Evolutionary conservation across 2,888 invertebrate genomes (phyloP), one percentile per base, ranked within the genome.

Genomic region (Parascotia fuliginaria): DNA sequence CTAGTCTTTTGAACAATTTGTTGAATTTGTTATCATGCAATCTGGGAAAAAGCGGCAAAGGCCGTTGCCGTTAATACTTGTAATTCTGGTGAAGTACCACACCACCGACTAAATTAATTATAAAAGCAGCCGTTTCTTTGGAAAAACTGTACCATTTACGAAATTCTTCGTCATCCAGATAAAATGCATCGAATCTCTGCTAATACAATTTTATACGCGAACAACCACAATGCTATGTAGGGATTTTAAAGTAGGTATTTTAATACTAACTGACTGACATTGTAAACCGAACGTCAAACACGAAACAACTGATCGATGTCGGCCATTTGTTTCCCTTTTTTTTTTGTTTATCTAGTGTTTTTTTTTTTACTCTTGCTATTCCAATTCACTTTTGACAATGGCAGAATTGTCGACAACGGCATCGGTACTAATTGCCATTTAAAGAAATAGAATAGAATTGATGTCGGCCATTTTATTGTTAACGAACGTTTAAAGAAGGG

Each of bases 401-500:
- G 14, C 38, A 38, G 38, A 38, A 38, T 38, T 38, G 38, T 38
- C 38, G 38, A 38, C 38, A 38, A 38, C 38, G 38, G 38, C 38
- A 38, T 38, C 38, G 27, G 27, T 38, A 38, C 38, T 38, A 38
- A 38, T 38, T 38, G 38, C 38, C 38, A 38, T 38, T 38, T 38
- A 38, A 38, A 38, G 38, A 38, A 38, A 38, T 38, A 38, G 38
- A 38, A 38, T 38, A 28, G 38, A 38, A 38, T 38, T 38, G 27
- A 27, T 27, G 27, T 27, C 27, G 27, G 33, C 33, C 33, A 33
- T 33, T 33, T 33, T 33, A 33, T 33, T 33, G 33, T 33, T 33
- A 33, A 33, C 33, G 33, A 33, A 33, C 33, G 33, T 33, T 33
- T 33, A 33, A 14, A 33, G 33, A 33, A 33, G 33, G 33, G 33